These are phyloP conservation scores for Halcyon chelicuti DNA, from an alignment of 2,797 vertebrate genomes.

Conservation along the genomic window DNA sequence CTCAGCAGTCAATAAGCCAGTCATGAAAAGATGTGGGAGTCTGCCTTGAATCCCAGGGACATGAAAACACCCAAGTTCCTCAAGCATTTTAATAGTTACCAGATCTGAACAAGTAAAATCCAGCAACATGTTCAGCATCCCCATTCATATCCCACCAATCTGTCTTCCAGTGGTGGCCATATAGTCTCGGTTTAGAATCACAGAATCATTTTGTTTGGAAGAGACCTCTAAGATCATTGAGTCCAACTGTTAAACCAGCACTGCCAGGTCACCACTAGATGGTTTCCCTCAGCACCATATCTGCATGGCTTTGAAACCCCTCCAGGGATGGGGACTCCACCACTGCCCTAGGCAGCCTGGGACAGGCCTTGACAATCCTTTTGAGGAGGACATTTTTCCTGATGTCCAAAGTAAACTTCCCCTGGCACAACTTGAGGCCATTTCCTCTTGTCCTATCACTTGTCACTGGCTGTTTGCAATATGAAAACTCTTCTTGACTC, in stretches of 20 bases:
- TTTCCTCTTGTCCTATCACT: background rate
- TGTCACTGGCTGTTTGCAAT: background rate
- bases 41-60: background rate
- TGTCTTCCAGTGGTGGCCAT: background rate
- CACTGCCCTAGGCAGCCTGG: background rate
- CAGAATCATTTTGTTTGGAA: background rate
- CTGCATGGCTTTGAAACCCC: background rate
- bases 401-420: background rate
- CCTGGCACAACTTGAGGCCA: background rate
- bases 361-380: background rate
- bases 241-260: background rate
- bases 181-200: background rate
- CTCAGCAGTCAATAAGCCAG: background rate
- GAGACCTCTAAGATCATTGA: background rate
- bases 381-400: background rate
- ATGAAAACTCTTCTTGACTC: accelerated
- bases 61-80: background rate
- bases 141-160: background rate
- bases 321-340: background rate
- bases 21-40: background rate
- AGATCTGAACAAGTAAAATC: background rate
- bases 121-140: background rate
- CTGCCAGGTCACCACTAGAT: background rate
- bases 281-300: background rate
- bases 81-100: accelerated